These are phyloP conservation scores for Acipenser transmontanus DNA, from an alignment of 2,797 vertebrate species.

Conservation along the genomic window DNA sequence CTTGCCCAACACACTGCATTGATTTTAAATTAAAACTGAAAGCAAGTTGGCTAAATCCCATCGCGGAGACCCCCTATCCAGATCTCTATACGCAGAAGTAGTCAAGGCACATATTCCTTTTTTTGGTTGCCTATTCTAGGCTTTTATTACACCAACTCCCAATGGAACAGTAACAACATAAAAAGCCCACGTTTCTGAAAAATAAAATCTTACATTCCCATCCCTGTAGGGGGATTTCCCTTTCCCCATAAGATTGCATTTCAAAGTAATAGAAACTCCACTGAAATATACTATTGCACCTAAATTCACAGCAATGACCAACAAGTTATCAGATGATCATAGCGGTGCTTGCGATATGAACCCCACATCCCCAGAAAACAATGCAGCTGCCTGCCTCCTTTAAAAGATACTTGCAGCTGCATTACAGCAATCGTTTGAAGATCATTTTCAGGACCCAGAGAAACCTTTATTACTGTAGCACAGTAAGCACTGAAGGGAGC, in stretches of 20 bases:
- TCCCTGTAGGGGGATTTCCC: background rate
- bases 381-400: too few relatives aligned
- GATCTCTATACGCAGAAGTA: background rate
- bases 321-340: too few relatives aligned
- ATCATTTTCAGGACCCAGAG: too few relatives aligned
- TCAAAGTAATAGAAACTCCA: background rate
- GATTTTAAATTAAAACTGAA: too few relatives aligned
- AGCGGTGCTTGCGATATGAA: too few relatives aligned
- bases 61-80: background rate
- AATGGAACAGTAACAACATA: background rate
- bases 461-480: too few relatives aligned
- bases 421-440: too few relatives aligned
- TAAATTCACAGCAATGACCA: background rate
- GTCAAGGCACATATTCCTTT: constrained; percentile 8
- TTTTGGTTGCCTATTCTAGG: constrained; percentile 1
- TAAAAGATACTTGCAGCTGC: too few relatives aligned
- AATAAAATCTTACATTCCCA: background rate
- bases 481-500: too few relatives aligned
- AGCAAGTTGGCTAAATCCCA: too few relatives aligned
- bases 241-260: background rate
- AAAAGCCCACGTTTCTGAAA: background rate
- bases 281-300: background rate
- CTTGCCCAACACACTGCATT: too few relatives aligned
- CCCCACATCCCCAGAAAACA: too few relatives aligned
- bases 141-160: background rate